Evolutionary conservation across 1,140 invertebrate species (phyloP), one percentile per base, ranked within the genome.

Genomic region (Apis cerana): DNA sequence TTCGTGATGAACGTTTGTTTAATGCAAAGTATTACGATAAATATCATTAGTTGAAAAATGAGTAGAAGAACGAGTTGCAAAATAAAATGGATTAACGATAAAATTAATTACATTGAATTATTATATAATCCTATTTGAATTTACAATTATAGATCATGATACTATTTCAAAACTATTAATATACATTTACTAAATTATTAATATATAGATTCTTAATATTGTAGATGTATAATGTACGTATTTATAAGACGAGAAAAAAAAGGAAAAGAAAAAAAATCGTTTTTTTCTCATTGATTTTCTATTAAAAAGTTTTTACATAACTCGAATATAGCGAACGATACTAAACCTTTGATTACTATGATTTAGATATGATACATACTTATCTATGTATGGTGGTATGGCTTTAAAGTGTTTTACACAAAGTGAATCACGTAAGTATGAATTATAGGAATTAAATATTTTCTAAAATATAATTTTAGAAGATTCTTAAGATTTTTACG

Each of bases 261-360:
- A 23, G 21, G 10, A n/a, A 13, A 19, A 13, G 17, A 33, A 27
- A 71, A 54, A 48, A 69, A 12, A 19, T 11, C n/a, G 23, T 48
- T 64, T 43, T 27, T 33, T 43, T 61, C 52, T 33, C 48, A 58
- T 87, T 64, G 54, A 80, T 70, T 87, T 87, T 87, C 75, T 87
- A 87, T 79, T 77, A 0, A 62, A 43, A 76, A 86, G 50, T 86
- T 83, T 86, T 83, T 87, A 86, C 59, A 59, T 71, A 67, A 65
- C 27, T 43, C n/a, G 11, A 2, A 59, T 17, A 48, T 17, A 48
- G 33, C 67, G 13, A 43, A 17, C 54, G 43, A n/a, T 61, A 80
- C n/a, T 58, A 54, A 71, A 62, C 68, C 62, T 79, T 75, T 52
- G 56, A 83, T 82, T 68, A 68, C 27, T 56, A 43, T n/a, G n/a